Conservation (phyloP, 2,113 vertebrate genomes). For the Erythrocercus mccallii region DNA sequence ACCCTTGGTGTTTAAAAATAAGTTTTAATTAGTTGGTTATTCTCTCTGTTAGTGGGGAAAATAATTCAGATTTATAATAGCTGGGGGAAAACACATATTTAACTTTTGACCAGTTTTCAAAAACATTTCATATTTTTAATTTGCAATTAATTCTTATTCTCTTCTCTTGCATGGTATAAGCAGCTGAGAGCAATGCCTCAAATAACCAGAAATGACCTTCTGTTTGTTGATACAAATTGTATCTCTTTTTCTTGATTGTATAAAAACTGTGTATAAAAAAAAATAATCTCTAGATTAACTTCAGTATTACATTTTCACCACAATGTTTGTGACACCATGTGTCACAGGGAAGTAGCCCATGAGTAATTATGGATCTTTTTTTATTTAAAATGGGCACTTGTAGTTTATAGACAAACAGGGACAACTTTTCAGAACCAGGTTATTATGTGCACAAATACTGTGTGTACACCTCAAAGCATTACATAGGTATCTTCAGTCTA, state of each 20-base stretch:
- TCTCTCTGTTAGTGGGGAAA: background rate
- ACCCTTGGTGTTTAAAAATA: background rate
- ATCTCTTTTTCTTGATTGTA: constrained; percentile 99
- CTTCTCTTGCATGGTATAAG: constrained; percentile 72
- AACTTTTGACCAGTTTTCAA: background rate
- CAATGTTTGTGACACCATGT: constrained; percentile 96
- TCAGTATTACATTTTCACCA: constrained; percentile 88
- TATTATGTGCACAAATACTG: constrained; percentile 72
- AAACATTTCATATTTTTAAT: constrained; percentile 49
- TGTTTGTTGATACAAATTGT: constrained; percentile 99
- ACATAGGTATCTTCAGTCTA: constrained; percentile 72
- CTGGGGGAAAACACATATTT: background rate
- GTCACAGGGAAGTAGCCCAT: constrained; percentile 93
- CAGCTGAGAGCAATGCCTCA: constrained; percentile 91
- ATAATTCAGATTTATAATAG: background rate
- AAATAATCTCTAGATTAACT: constrained; percentile 83
- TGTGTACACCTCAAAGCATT: constrained; percentile 78
- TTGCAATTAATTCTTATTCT: constrained; percentile 57
- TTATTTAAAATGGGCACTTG: constrained; percentile 79
- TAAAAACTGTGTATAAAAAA: constrained; percentile 85
- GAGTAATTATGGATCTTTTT: constrained; percentile 73
- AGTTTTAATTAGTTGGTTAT: background rate
- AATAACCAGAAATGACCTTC: constrained; percentile 98
- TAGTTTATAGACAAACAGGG: constrained; percentile 82
- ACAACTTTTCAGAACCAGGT: constrained; percentile 79